phyloP scores from a whole-genome alignment of 2,113 vertebrate species.

The Tetrao urogallus region DNA sequence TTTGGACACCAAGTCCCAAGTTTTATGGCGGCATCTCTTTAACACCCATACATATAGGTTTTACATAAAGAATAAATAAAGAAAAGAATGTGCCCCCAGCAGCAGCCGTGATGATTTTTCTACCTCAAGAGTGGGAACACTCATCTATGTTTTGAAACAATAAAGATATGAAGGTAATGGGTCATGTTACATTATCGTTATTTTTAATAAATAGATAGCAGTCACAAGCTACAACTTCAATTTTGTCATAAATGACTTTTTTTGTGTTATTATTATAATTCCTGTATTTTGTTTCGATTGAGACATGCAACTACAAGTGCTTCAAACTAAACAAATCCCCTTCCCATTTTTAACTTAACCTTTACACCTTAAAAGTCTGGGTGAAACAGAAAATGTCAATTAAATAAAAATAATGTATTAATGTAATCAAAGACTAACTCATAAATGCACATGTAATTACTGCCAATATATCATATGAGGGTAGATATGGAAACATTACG shows the following conservation, averaged over 20 bases:
- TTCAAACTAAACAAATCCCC: not conserved
- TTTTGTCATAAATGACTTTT: constrained; percentile 28
- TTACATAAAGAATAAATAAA: not conserved
- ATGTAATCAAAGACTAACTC: not conserved
- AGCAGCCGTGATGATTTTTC: not conserved
- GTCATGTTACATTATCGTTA: not conserved
- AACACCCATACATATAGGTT: not conserved
- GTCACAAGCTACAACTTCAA: constrained; percentile 16
- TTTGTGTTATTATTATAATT: not conserved
- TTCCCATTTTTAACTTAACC: not conserved
- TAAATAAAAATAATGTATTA: not conserved
- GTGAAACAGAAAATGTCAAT: not conserved
- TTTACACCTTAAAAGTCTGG: not conserved
- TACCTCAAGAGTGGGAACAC: not conserved
- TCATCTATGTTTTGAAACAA: constrained; percentile 15
- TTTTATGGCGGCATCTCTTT: not conserved
- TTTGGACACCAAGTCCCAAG: not conserved
- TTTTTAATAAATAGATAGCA: constrained; percentile 2
- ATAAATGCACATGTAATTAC: constrained; percentile 1
- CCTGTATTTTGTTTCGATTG: not conserved
- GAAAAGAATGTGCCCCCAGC: not conserved
- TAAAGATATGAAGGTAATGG: constrained; percentile 4
- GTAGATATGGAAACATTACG: constrained; percentile 29
- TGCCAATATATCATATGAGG: not conserved
- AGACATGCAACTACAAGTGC: not conserved